These are phyloP conservation scores for Gymnocephalus cernua DNA, from an alignment of 2,113 vertebrate genomes.

Conservation along the genomic window DNA sequence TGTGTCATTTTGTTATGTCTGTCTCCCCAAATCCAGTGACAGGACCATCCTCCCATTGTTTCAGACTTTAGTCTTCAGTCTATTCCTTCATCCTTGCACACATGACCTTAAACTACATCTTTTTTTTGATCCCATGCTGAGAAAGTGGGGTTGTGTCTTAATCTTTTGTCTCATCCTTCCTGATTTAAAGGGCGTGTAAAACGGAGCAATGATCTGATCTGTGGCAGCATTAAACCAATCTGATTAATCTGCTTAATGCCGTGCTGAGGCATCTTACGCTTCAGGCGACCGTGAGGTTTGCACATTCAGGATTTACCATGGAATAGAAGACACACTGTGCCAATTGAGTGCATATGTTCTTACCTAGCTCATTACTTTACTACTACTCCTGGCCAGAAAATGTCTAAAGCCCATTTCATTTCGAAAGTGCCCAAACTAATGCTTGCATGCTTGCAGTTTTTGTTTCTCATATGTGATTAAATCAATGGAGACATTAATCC, in stretches of 20 bases:
- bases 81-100: conserved; percentile 7
- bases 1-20: conserved; percentile 44
- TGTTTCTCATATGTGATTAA: conserved; percentile 61
- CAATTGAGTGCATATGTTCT: conserved; percentile 13
- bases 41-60: conserved; percentile 83
- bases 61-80: conserved; percentile 22
- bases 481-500: conserved; percentile 63
- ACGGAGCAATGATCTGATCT: conserved; percentile 24
- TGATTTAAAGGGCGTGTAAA: neutral
- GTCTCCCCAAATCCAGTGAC: conserved; percentile 49
- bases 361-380: conserved; percentile 18
- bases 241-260: conserved; percentile 30
- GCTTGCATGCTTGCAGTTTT: conserved; percentile 30
- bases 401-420: neutral
- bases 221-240: conserved; percentile 18
- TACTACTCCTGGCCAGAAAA: neutral
- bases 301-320: conserved; percentile 13
- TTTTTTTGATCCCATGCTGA: conserved; percentile 4
- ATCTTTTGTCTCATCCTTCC: neutral
- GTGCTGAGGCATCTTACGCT: neutral
- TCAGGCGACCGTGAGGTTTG: neutral
- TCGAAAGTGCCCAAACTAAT: neutral
- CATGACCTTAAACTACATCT: neutral
- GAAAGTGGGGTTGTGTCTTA: conserved; percentile 1
- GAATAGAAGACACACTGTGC: conserved; percentile 6